These are phyloP conservation scores for Parapsyche elsis DNA, from an alignment of 1,140 invertebrate species.

Conservation along the genomic window DNA sequence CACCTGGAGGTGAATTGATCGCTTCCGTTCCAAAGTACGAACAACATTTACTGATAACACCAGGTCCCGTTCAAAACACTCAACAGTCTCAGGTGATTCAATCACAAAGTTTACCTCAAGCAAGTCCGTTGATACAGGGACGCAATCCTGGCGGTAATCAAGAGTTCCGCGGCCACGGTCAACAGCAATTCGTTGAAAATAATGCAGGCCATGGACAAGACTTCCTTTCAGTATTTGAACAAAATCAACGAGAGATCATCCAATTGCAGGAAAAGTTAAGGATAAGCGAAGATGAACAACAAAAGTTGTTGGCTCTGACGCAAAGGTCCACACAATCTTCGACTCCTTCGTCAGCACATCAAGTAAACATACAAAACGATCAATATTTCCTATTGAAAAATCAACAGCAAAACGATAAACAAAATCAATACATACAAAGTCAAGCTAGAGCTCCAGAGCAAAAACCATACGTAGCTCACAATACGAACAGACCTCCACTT, in stretches of 20 bases:
- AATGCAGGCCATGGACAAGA: constrained; percentile 23
- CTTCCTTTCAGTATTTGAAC: constrained; percentile 52
- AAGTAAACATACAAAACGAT: constrained; percentile 31
- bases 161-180: constrained; percentile 49
- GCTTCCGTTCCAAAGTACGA: constrained; percentile 79
- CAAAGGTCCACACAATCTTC: constrained; percentile 25
- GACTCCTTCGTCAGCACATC: neutral
- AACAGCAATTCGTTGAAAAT: constrained; percentile 57
- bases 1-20: constrained; percentile 75
- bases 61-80: constrained; percentile 59
- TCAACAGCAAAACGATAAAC: constrained; percentile 27
- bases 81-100: constrained; percentile 61
- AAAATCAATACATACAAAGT: constrained; percentile 28
- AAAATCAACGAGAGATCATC: constrained; percentile 54
- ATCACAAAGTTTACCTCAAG: constrained; percentile 59
- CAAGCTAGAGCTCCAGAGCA: constrained; percentile 48
- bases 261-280: constrained; percentile 52
- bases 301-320: constrained; percentile 46
- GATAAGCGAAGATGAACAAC: constrained; percentile 51
- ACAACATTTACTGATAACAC: constrained; percentile 74
- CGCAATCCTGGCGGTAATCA: constrained; percentile 43
- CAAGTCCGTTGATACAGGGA: constrained; percentile 45
- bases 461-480: constrained; percentile 49
- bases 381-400: constrained; percentile 51
- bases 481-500: constrained; percentile 53